A percentile compares a stretch with the other conserved stretches of the same genome.
These are phyloP conservation scores for Apotomis capreana DNA, from an alignment of 2,888 invertebrate genomes.

Conservation along the genomic window DNA sequence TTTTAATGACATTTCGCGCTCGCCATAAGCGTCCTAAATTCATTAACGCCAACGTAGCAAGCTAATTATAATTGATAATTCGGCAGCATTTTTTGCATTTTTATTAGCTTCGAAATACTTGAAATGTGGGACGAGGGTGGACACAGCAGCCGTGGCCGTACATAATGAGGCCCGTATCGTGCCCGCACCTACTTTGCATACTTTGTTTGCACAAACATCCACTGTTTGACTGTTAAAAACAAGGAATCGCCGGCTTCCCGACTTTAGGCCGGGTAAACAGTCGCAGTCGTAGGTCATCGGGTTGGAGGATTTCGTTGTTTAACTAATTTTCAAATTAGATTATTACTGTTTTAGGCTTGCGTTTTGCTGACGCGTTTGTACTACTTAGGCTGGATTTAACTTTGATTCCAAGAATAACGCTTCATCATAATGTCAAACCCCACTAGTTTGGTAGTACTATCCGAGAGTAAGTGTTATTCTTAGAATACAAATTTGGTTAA, in stretches of 20 bases:
- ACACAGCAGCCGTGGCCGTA: slow-evolving; percentile 40
- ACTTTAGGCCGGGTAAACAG: slow-evolving; percentile 28
- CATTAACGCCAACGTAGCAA: slow-evolving; percentile 37
- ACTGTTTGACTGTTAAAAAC: slow-evolving; percentile 42
- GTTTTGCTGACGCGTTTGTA: no score
- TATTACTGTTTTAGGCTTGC: no score
- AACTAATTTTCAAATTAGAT: no score
- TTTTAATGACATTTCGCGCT: slow-evolving; percentile 38
- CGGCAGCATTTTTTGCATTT: slow-evolving; percentile 41
- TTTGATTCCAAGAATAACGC: no score
- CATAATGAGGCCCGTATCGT: slow-evolving; percentile 42
- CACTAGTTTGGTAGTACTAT: no score
- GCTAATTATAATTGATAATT: slow-evolving; percentile 43
- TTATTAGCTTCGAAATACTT: slow-evolving; percentile 40
- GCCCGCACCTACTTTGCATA: slow-evolving; percentile 42
- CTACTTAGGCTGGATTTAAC: no score
- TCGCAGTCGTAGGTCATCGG: slow-evolving; percentile 16
- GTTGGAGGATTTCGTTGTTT: not conserved
- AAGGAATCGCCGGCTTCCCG: slow-evolving; percentile 29
- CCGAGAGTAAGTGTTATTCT: no score
- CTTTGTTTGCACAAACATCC: slow-evolving; percentile 40
- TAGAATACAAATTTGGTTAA: no score
- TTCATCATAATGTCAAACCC: no score
- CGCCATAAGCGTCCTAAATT: slow-evolving; percentile 33
- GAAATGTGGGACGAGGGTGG: slow-evolving; percentile 42